Evolutionary conservation across 2,888 invertebrate species (phyloP).

Genomic region (Scotopteryx bipunctaria): DNA sequence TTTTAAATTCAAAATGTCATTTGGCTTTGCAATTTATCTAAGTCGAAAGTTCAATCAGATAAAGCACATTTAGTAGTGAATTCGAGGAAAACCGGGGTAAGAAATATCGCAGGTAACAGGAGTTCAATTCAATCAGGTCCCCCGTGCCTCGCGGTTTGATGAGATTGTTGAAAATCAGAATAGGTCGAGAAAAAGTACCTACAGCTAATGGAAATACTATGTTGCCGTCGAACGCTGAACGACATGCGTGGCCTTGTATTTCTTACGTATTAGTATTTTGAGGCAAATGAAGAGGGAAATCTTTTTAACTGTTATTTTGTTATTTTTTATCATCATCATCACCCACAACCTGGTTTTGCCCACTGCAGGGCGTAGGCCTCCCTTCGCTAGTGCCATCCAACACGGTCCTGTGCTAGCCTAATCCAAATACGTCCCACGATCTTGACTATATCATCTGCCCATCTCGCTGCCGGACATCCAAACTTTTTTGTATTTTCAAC

Average conservation of each 20-base stretch:
- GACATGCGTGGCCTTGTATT: not conserved
- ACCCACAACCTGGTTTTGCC: too few relatives aligned
- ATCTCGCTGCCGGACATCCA: too few relatives aligned
- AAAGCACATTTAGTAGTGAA: constrained; percentile 80
- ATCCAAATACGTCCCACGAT: too few relatives aligned
- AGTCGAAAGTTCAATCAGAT: constrained; percentile 79
- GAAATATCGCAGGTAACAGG: constrained; percentile 69
- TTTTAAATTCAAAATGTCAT: constrained; percentile 45
- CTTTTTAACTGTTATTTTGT: too few relatives aligned
- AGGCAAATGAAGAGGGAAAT: too few relatives aligned
- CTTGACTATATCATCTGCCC: too few relatives aligned
- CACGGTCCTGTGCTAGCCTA: too few relatives aligned
- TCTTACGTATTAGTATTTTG: not conserved
- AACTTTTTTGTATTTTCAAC: too few relatives aligned
- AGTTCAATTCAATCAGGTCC: constrained; percentile 81
- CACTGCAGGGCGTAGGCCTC: too few relatives aligned
- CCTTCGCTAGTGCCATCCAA: too few relatives aligned
- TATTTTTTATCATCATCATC: too few relatives aligned
- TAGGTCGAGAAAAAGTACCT: constrained; percentile 45
- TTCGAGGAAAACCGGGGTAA: constrained; percentile 73
- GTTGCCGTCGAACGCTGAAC: constrained; percentile 25
- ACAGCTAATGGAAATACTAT: constrained; percentile 39
- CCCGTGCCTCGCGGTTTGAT: constrained; percentile 76
- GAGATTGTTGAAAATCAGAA: constrained; percentile 80
- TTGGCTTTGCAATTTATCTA: constrained; percentile 64